Evolutionary conservation across 2,888 invertebrate genomes (phyloP), one percentile per base, ranked within the genome.

Genomic region (Frankliniella fusca): DNA sequence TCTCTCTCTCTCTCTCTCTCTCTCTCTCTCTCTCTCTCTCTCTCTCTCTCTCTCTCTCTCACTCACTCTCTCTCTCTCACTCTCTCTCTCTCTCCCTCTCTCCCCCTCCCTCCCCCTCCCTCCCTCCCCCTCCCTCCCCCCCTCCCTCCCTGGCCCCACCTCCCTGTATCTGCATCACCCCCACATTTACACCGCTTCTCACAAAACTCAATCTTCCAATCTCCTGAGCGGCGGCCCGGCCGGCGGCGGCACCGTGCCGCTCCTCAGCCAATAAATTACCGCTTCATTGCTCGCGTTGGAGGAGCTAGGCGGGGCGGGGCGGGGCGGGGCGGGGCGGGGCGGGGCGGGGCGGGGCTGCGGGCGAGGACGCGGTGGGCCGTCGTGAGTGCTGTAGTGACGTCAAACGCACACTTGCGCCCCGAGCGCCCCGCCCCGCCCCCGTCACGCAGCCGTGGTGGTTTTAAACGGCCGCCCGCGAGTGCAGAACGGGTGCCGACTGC

Each of bases 401-500:
- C 70, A 76, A 76, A 76, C 23, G 27, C 70, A n/a, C 38, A 2
- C 38, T 5, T 2, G 5, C 54, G n/a, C 61, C 7, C 61, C 61
- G 0, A 8, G 18, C 18, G 18, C 61, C 12, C 61, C 7, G 15
- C 70, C 20, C 70, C 23, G 10, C 70, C 23, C 70, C 23, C 8
- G 12, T 61, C n/a, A 20, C 61, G n/a, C 18, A 61, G 61, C 61
- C 61, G n/a, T 27, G 70, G 23, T 27, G 70, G 23, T 23, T 76
- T 76, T 76, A 76, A 27, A 76, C 23, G 27, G 23, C 23, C 70
- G 20, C 70, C 12, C 70, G 23, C 70, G 70, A 76, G 27, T 76
- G 70, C 70, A 76, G 70, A 76, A 76, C 70, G 70, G 70, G 70
- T 27, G 70, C 70, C 70, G 70, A 76, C 70, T 76, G 70, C 70